These are phyloP conservation scores for Tachystola acroxantha DNA, from an alignment of 2,888 invertebrate genomes.

Conservation along the genomic window DNA sequence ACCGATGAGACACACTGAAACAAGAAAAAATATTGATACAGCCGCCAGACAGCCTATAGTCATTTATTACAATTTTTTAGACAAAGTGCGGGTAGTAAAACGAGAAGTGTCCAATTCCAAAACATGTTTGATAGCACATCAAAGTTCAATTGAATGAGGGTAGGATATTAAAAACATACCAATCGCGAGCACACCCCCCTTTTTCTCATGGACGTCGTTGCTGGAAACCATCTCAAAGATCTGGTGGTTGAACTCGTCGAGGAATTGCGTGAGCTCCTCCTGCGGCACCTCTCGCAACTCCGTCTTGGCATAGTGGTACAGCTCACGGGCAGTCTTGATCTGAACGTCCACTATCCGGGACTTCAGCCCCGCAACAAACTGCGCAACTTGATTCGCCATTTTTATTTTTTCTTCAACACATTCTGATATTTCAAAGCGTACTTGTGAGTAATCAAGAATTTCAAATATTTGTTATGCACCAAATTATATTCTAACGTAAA, in stretches of 20 bases:
- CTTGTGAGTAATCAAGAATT: no score
- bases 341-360: conserved; percentile 92
- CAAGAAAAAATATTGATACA: background rate
- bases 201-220: conserved; percentile 94
- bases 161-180: conserved; percentile 59
- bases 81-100: no score
- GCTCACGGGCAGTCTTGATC: conserved; percentile 91
- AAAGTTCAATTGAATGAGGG: no score
- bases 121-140: no score
- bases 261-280: conserved; percentile 93
- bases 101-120: no score
- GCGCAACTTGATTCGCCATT: conserved; percentile 81
- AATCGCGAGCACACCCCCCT: conserved; percentile 96
- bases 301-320: conserved; percentile 94
- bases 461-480: no score
- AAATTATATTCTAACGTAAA: no score
- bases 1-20: conserved; percentile 92
- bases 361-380: conserved; percentile 92
- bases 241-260: conserved; percentile 96
- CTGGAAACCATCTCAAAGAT: conserved; percentile 98
- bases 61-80: no score
- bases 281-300: conserved; percentile 93
- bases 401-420: conserved; percentile 14
- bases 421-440: no score
- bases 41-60: no score